These are phyloP conservation scores for Chironomus striatipennis DNA, from an alignment of 1,140 invertebrate genomes.

Conservation along the genomic window DNA sequence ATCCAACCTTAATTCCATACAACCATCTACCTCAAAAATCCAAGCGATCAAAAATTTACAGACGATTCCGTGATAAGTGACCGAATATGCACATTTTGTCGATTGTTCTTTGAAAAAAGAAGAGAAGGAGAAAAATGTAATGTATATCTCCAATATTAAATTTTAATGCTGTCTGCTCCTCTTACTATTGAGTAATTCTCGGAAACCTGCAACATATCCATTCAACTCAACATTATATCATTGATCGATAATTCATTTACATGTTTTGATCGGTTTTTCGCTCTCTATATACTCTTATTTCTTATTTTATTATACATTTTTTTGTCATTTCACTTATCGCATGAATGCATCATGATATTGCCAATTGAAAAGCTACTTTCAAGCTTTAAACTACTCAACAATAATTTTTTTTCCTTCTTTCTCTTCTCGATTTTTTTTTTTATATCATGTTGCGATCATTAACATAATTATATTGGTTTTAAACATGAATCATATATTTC, in stretches of 20 bases:
- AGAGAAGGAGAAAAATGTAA: neutral
- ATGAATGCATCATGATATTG: neutral
- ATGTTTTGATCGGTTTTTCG: slow-evolving; percentile 13
- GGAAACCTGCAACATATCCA: neutral
- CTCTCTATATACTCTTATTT: neutral
- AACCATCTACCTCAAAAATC: too few relatives aligned
- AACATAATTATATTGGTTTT: slow-evolving; percentile 14
- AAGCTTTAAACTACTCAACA: neutral
- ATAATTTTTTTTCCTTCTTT: too few relatives aligned
- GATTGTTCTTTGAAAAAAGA: neutral
- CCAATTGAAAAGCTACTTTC: neutral
- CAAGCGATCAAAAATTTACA: neutral
- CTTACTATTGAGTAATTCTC: neutral
- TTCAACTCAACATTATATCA: neutral
- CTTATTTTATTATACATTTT: too few relatives aligned
- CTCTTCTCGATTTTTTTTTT: too few relatives aligned
- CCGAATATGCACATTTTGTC: neutral
- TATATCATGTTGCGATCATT: slow-evolving; percentile 3
- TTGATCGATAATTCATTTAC: slow-evolving; percentile 9
- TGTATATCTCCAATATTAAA: neutral
- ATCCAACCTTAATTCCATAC: too few relatives aligned
- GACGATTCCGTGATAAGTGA: slow-evolving; percentile 11
- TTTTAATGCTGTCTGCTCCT: neutral
- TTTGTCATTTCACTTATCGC: slow-evolving; percentile 12
- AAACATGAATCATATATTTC: slow-evolving; percentile 3